These are phyloP conservation scores for Ceyx margarethae DNA, from an alignment of 2,113 vertebrate species.

Conservation along the genomic window DNA sequence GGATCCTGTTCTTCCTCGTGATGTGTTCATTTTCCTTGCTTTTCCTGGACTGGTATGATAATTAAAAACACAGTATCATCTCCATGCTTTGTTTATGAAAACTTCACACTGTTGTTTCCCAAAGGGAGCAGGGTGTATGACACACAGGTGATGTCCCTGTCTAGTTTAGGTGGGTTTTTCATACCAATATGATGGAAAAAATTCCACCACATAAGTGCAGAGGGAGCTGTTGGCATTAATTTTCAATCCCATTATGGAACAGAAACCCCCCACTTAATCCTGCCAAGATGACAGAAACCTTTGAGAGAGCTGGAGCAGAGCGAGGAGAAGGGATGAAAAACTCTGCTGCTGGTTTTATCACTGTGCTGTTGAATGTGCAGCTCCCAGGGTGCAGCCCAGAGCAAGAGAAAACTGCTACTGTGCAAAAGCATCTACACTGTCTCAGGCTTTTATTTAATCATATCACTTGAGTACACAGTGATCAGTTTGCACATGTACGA, in stretches of 20 bases:
- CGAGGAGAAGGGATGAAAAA: not conserved
- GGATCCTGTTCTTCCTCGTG: constrained; percentile 98
- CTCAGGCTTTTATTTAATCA: constrained; percentile 13
- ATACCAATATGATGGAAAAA: not conserved
- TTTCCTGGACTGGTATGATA: constrained; percentile 98
- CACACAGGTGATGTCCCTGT: too few species aligned
- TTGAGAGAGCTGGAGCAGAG: not conserved
- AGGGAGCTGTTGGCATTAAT: not conserved
- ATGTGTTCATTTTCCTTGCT: constrained; percentile 99
- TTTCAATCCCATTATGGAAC: not conserved
- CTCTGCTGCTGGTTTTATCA: not conserved
- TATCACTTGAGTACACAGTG: not conserved
- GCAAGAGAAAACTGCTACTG: not conserved
- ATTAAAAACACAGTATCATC: constrained; percentile 13
- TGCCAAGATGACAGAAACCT: not conserved
- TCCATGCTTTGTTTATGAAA: not conserved
- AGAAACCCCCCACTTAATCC: not conserved
- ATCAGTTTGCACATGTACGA: not conserved
- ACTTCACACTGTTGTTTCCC: not conserved
- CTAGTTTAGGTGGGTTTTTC: not conserved
- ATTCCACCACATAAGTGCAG: not conserved
- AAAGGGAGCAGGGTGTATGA: not conserved
- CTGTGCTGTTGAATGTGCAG: not conserved
- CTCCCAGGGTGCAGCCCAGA: not conserved
- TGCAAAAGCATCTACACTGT: not conserved